phyloP scores from a whole-genome alignment of 2,888 invertebrate genomes.

The Calameuta idolon region DNA sequence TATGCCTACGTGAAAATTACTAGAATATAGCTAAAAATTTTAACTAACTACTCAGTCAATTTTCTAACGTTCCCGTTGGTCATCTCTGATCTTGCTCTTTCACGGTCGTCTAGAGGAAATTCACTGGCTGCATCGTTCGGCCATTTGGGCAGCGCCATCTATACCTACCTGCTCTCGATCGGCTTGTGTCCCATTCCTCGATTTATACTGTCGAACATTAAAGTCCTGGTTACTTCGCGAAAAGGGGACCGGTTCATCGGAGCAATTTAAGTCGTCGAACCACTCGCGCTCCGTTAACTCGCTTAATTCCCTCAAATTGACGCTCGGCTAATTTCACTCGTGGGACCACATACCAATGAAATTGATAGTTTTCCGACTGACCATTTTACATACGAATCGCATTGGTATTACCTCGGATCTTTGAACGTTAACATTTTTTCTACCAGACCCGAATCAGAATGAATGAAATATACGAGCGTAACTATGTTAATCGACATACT shows the following conservation, averaged over 20 bases:
- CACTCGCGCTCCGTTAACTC: slow-evolving; percentile 15
- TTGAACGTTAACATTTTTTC: background rate
- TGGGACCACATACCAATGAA: background rate
- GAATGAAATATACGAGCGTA: background rate
- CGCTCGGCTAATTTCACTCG: background rate
- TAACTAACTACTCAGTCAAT: background rate
- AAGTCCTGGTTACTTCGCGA: slow-evolving; percentile 41
- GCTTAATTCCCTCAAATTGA: slow-evolving; percentile 15
- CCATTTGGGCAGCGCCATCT: slow-evolving; percentile 54
- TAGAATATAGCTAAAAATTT: background rate
- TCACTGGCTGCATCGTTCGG: slow-evolving; percentile 42
- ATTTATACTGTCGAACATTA: slow-evolving; percentile 45
- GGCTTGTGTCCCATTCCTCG: slow-evolving; percentile 30
- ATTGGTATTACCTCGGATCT: background rate
- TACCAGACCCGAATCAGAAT: background rate
- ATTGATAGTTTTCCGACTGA: background rate
- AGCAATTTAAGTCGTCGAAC: slow-evolving; percentile 33
- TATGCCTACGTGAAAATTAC: background rate
- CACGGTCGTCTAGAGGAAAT: slow-evolving; percentile 30
- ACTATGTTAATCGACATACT: background rate
- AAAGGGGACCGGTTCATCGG: slow-evolving; percentile 29
- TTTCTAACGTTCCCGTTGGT: background rate
- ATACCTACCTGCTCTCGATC: slow-evolving; percentile 13
- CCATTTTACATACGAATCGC: background rate
- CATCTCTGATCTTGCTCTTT: background rate